phyloP scores from a whole-genome alignment of 2,888 invertebrate genomes.

The Lagria hirta region DNA sequence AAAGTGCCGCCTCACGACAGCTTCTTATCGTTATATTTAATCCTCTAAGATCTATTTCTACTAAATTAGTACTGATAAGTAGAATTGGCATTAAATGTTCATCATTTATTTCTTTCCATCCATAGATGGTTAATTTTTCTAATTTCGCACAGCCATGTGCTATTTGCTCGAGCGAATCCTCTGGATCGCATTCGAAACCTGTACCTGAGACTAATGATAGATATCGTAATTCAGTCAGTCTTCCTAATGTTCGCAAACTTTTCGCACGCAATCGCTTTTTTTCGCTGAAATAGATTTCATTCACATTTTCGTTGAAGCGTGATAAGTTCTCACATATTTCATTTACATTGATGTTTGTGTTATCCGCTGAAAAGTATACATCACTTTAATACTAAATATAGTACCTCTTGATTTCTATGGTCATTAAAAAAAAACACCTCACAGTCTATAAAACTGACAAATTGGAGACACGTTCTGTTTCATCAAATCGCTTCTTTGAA shows the following conservation, averaged over 20 bases:
- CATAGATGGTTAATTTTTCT: slow-evolving; percentile 40
- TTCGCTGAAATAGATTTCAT: slow-evolving; percentile 40
- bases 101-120: slow-evolving; percentile 44
- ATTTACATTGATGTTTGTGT: slow-evolving; percentile 40
- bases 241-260: slow-evolving; percentile 38
- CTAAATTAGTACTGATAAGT: slow-evolving; percentile 40
- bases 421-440: no score
- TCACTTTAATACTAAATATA: no score
- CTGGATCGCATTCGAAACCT: slow-evolving; percentile 41
- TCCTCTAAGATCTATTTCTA: slow-evolving; percentile 38
- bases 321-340: slow-evolving; percentile 42
- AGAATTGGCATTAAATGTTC: slow-evolving; percentile 41
- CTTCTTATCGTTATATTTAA: slow-evolving; percentile 42
- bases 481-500: no score
- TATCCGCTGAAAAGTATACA: slow-evolving; percentile 38
- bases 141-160: slow-evolving; percentile 42
- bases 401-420: no score
- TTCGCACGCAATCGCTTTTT: slow-evolving; percentile 37
- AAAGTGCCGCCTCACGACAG: slow-evolving; percentile 42
- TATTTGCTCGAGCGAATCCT: slow-evolving; percentile 42
- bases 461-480: no score
- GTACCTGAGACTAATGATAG: slow-evolving; percentile 36
- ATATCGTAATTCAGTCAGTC: slow-evolving; percentile 38
- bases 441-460: no score
- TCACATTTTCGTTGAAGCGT: slow-evolving; percentile 33